Evolutionary conservation across 1,140 invertebrate species (phyloP).

Genomic region (Papilio dardanus): DNA sequence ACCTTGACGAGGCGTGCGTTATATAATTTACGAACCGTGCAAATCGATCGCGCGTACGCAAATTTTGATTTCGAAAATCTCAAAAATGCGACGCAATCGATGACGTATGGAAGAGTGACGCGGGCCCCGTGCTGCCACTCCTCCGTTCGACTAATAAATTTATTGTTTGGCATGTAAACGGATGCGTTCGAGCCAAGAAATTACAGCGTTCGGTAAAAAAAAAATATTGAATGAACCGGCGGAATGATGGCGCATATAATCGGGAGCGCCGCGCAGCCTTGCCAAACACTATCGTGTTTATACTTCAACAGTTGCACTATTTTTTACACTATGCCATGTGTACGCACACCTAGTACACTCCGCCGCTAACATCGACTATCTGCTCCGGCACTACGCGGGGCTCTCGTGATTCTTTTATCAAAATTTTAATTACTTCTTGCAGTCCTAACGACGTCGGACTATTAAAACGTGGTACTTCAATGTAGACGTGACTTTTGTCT

Average conservation of each 20-base stretch:
- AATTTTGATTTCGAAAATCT: constrained; percentile 66
- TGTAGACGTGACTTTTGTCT: constrained; percentile 67
- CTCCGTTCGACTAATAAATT: constrained; percentile 80
- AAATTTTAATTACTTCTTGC: constrained; percentile 77
- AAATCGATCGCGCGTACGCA: constrained; percentile 53
- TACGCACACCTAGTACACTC: constrained; percentile 49
- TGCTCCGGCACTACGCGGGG: neutral
- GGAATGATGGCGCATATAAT: constrained; percentile 77
- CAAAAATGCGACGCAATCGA: constrained; percentile 66
- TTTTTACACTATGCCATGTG: constrained; percentile 67
- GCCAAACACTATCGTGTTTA: constrained; percentile 75
- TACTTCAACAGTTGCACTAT: constrained; percentile 67
- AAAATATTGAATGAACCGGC: constrained; percentile 80
- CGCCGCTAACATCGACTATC: neutral
- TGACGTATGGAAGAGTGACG: constrained; percentile 75
- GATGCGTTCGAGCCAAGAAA: constrained; percentile 82
- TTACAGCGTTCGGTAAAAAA: constrained; percentile 80
- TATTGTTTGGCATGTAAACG: constrained; percentile 83
- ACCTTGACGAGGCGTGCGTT: constrained; percentile 75
- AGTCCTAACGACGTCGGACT: constrained; percentile 68
- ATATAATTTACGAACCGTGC: constrained; percentile 62
- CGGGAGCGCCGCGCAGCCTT: constrained; percentile 63
- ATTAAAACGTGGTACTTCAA: constrained; percentile 71
- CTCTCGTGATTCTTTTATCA: constrained; percentile 61
- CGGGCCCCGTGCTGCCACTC: constrained; percentile 73